Conservation (phyloP, 2,797 vertebrate genomes). For the Betta splendens region DNA sequence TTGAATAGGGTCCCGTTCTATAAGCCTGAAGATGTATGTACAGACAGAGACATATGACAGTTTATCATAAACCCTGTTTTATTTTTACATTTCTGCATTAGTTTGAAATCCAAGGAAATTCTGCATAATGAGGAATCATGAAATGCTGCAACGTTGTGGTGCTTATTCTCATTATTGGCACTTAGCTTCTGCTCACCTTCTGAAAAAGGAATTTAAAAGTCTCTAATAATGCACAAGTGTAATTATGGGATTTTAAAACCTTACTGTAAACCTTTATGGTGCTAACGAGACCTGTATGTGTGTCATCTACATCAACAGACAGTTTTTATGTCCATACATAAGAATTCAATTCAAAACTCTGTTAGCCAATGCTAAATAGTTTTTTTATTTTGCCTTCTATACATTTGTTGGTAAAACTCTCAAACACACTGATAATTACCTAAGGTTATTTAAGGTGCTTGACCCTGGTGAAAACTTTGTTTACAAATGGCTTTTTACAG, state of each 20-base stretch:
- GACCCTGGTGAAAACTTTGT: conserved; percentile 62
- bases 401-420: conserved; percentile 61
- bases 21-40: conserved; percentile 69
- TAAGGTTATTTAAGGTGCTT: conserved; percentile 57
- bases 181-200: conserved; percentile 56
- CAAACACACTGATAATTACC: conserved; percentile 41
- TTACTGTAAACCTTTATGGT: conserved; percentile 78
- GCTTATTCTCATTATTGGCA: conserved; percentile 65
- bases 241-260: conserved; percentile 63
- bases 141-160: conserved; percentile 70
- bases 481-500: conserved; percentile 64
- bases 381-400: conserved; percentile 39
- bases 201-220: conserved; percentile 47
- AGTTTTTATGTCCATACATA: conserved; percentile 41
- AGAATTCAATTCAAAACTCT: conserved; percentile 43
- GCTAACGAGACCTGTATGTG: conserved; percentile 66
- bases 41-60: conserved; percentile 64
- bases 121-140: conserved; percentile 58
- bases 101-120: conserved; percentile 52
- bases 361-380: conserved; percentile 34
- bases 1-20: conserved; percentile 84
- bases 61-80: conserved; percentile 56
- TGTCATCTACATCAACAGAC: conserved; percentile 49
- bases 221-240: conserved; percentile 54
- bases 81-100: conserved; percentile 66